Conservation (phyloP, 1,140 invertebrate species). For the Archegozetes longisetosus region DNA sequence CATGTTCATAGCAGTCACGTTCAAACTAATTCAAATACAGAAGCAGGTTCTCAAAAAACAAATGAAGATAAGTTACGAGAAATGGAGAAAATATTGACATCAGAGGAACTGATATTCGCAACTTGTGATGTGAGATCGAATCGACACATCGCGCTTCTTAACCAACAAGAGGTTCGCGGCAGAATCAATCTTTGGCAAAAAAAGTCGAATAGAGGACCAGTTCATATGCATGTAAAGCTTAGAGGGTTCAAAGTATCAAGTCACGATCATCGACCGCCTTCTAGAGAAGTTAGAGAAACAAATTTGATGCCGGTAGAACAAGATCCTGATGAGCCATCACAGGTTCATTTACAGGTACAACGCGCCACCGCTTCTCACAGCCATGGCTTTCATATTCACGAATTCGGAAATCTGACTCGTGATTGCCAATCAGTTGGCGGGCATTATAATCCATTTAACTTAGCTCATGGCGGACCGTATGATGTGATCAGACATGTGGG, state of each 20-base stretch:
- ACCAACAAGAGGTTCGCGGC: slow-evolving; percentile 17
- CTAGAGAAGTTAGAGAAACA: background rate
- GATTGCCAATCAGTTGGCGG: slow-evolving; percentile 85
- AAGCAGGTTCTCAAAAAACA: background rate
- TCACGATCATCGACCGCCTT: background rate
- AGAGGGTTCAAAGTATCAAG: slow-evolving; percentile 16
- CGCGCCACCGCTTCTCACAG: background rate
- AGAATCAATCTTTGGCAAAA: slow-evolving; percentile 16
- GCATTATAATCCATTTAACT: slow-evolving; percentile 73
- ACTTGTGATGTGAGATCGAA: slow-evolving; percentile 17
- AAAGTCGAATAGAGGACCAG: slow-evolving; percentile 7
- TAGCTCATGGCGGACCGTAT: slow-evolving; percentile 29
- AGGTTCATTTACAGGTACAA: background rate
- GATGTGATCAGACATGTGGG: slow-evolving; percentile 50
- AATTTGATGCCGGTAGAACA: background rate
- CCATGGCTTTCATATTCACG: slow-evolving; percentile 92
- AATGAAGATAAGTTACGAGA: background rate
- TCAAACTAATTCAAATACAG: background rate
- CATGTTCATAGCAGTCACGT: no score
- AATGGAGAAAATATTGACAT: background rate
- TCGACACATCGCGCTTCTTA: slow-evolving; percentile 11
- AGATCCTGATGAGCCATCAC: background rate
- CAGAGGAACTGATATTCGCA: slow-evolving; percentile 1
- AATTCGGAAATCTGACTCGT: slow-evolving; percentile 91
- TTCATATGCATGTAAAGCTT: slow-evolving; percentile 15